A percentile compares a stretch with the other conserved stretches of the same genome.
phyloP scores from a whole-genome alignment of 2,888 invertebrate species.

The Camponotus fellah region DNA sequence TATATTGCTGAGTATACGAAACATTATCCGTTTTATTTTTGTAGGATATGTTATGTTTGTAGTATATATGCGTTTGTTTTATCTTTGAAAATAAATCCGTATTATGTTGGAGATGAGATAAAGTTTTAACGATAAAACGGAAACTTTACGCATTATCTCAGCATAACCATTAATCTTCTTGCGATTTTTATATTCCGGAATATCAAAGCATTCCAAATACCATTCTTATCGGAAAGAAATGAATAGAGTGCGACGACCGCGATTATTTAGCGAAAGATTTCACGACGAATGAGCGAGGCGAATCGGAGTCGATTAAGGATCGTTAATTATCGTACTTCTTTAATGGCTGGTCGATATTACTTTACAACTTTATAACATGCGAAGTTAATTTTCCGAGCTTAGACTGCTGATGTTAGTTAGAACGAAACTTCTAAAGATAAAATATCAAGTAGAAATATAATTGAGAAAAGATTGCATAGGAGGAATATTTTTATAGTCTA shows the following conservation, averaged over 20 bases:
- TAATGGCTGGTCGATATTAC: constrained; percentile 31
- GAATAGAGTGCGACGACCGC: background rate
- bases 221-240: background rate
- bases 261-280: constrained; percentile 4
- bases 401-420: background rate
- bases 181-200: constrained; percentile 14
- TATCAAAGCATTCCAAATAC: background rate
- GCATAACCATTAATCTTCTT: constrained; percentile 10
- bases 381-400: constrained; percentile 19
- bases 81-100: background rate
- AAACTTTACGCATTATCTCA: background rate
- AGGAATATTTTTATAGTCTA: constrained; percentile 27
- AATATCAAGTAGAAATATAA: constrained; percentile 38
- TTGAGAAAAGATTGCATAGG: constrained; percentile 25
- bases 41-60: background rate
- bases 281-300: constrained; percentile 13
- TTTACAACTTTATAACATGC: constrained; percentile 19
- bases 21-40: background rate
- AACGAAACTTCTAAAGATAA: constrained; percentile 26
- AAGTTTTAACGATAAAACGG: constrained; percentile 6
- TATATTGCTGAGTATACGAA: too few relatives aligned
- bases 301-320: constrained; percentile 4
- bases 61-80: background rate
- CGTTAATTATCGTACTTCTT: constrained; percentile 49
- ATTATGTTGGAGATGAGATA: background rate